Evolutionary conservation across 2,797 vertebrate species (phyloP).

Genomic region (Muscicapa striata): DNA sequence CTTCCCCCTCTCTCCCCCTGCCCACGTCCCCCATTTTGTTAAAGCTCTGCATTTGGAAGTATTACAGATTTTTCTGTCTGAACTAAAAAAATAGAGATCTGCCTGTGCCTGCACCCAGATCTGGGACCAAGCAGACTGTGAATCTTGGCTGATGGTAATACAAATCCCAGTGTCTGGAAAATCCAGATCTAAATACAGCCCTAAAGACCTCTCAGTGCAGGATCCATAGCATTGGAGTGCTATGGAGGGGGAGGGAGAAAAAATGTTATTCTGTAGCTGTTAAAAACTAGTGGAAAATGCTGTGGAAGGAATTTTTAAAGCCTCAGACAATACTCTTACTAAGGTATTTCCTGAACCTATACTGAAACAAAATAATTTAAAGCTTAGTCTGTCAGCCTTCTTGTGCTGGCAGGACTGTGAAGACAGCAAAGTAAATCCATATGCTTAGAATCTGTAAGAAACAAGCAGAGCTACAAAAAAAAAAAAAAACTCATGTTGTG

Average conservation of each 20-base stretch:
- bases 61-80: background rate
- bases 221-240: background rate
- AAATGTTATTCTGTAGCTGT: background rate
- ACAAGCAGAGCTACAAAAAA: background rate
- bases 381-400: background rate
- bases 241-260: background rate
- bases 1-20: background rate
- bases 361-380: background rate
- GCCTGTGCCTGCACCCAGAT: background rate
- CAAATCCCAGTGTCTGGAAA: constrained; percentile 32
- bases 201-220: background rate
- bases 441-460: background rate
- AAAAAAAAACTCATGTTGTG: background rate
- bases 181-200: background rate
- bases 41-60: background rate
- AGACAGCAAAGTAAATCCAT: constrained; percentile 43
- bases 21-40: background rate
- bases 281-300: background rate
- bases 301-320: background rate
- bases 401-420: constrained; percentile 27
- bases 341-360: constrained; percentile 14
- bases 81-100: background rate
- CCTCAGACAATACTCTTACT: background rate
- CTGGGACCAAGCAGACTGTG: constrained; percentile 18
- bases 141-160: constrained; percentile 29